Evolutionary conservation across 2,888 invertebrate genomes (phyloP), one percentile per base, ranked within the genome.

Genomic region (Cataglyphis altisquamis): DNA sequence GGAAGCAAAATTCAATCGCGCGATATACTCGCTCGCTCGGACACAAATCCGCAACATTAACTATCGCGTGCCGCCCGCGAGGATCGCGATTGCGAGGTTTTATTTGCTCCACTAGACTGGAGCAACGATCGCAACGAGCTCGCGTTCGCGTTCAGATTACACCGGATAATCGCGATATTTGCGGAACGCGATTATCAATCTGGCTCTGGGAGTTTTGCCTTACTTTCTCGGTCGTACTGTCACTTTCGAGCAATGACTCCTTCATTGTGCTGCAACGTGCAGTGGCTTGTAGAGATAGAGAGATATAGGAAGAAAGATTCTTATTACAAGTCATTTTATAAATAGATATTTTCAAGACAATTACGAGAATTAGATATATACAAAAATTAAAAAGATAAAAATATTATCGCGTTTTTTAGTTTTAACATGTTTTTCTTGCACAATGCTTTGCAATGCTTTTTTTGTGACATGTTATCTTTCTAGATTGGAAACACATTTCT

Each of bases 131-230:
- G 68, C 63, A 25, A 52, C 41, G 77, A 41, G 8, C 70, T 63
- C 75, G 74, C 48, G 55, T 48, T 66, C 62, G 72, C 45, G 84
- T 83, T 82, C 86, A 68, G 84, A 81, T 89, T 84, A 85, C 86
- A 73, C 68, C 66, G 75, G 87, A 84, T 90, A 87, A 90, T 89
- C 84, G 77, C 74, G 85, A 88, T 86, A 89, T 87, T 86, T 86
- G 85, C 88, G 70, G 57, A 86, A 74, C 67, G 67, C 72, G 83
- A 84, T 87, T 87, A 90, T 89, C 89, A 81, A 85, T 87, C 84
- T 84, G 84, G 67, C 84, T 73, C 74, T 55, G 55, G 15, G 57
- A 48, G 48, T 25, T 41, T 66, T 41, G 52, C 36, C 81, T 73
- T 18, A 66, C 70, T 80, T 80, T 80, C 78, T 62, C 78, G 78